Conservation (phyloP, 1,140 invertebrate genomes). For the Dermatophagoides farinae region DNA sequence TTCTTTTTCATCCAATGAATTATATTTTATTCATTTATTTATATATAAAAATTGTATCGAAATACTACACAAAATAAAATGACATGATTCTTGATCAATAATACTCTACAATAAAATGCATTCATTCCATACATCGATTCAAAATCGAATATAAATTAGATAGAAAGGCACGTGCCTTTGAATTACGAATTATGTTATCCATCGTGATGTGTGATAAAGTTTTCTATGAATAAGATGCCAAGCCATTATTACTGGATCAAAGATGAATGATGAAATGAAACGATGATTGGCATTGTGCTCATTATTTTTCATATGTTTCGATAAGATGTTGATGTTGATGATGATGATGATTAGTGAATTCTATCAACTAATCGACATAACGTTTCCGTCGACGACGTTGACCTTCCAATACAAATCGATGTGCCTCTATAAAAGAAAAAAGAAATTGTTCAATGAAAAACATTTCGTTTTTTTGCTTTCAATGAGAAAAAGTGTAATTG, state of each 20-base stretch:
- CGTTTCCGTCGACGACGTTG: neutral
- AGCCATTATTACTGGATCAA: no score
- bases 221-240: no score
- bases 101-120: no score
- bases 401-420: slow-evolving; percentile 2
- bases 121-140: no score
- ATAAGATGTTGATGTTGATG: neutral
- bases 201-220: no score
- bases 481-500: neutral
- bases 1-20: neutral
- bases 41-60: neutral
- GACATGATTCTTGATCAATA: no score
- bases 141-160: no score
- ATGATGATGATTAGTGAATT: neutral
- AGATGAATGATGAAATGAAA: no score
- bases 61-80: no score
- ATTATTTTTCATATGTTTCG: neutral
- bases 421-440: slow-evolving; percentile 4
- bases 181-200: no score
- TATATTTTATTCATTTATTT: neutral
- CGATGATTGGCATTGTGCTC: neutral
- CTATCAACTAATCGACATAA: neutral
- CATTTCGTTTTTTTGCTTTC: no score
- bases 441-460: neutral
- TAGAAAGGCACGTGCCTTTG: no score